Evolutionary conservation across 2,888 invertebrate genomes (phyloP), one percentile per base, ranked within the genome.

Genomic region (Girardia tigrina): DNA sequence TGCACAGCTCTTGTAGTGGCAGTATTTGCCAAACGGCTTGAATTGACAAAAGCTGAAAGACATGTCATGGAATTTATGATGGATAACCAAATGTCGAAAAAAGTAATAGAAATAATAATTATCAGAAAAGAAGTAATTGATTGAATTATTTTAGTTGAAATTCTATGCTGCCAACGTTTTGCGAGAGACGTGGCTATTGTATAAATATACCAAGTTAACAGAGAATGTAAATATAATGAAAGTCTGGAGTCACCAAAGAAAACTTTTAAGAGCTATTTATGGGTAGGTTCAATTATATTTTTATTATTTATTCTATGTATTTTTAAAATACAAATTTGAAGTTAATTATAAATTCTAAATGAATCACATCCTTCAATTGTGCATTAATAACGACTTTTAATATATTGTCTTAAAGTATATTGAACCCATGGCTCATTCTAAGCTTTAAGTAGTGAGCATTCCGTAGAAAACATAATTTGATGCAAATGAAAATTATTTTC

Each of bases 61-160:
- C 97, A 97, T 88, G 98, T 98, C 83, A 98, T 98, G 88, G 97
- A 97, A 88, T 98, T 98, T 87, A 98, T 98, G 98, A 97, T 97
- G 94, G 98, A 98, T 87, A 97, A 97, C 84, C 97, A 97, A 88
- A 89, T 97, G 86, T 94, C 95, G 81, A 97, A 97, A 88, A 89
- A 94, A 89, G 56, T 56, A 56, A 56, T 8, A 12, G n/a, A 56
- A 56, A 56, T 16, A 36, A 36, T 16, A 16, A 36, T 36, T 36
- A n/a, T n/a, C n/a, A n/a, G n/a, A n/a, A n/a, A n/a, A n/a, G n/a
- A n/a, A n/a, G n/a, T n/a, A n/a, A n/a, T n/a, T n/a, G n/a, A n/a
- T n/a, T n/a, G n/a, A 12, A 20, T 56, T 12, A 12, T 12, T 56
- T 16, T 16, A 97, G 94, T 88, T 98, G 87, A 98, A 98, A 89